Evolutionary conservation across 2,113 vertebrate species (phyloP).

Genomic region (Phrynosoma blainvillii): DNA sequence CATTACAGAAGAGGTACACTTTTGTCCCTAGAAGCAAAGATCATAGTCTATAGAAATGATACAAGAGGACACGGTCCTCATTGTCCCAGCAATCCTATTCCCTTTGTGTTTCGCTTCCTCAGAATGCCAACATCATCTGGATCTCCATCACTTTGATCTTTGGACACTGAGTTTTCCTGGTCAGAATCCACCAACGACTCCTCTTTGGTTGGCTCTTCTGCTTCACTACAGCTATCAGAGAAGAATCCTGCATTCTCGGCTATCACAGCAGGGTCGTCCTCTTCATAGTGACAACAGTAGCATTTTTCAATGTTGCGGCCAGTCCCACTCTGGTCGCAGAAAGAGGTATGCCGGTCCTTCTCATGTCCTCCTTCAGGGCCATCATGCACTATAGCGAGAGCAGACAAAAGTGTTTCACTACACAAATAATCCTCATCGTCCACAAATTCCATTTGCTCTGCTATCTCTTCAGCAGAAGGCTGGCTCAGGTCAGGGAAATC

Average conservation of each 20-base stretch:
- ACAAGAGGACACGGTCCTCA: background rate
- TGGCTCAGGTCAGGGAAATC: constrained; percentile 72
- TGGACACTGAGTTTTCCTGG: constrained; percentile 34
- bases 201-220: constrained; percentile 74
- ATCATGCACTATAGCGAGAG: constrained; percentile 28
- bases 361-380: constrained; percentile 18
- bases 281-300: constrained; percentile 68
- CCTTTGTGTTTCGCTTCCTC: constrained; percentile 79
- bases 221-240: constrained; percentile 74
- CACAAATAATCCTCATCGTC: constrained; percentile 71
- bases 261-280: constrained; percentile 80
- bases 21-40: constrained; percentile 26
- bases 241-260: constrained; percentile 85
- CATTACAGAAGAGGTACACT: constrained; percentile 25
- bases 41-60: background rate
- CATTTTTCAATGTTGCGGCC: constrained; percentile 64
- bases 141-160: constrained; percentile 25
- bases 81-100: constrained; percentile 48
- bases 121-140: constrained; percentile 63
- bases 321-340: constrained; percentile 65
- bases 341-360: constrained; percentile 50
- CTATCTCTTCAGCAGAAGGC: constrained; percentile 90
- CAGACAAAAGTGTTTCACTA: constrained; percentile 47
- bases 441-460: constrained; percentile 85
- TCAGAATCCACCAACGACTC: constrained; percentile 49